Conservation (phyloP, 1,140 invertebrate species). For the Pissodes strobi region DNA sequence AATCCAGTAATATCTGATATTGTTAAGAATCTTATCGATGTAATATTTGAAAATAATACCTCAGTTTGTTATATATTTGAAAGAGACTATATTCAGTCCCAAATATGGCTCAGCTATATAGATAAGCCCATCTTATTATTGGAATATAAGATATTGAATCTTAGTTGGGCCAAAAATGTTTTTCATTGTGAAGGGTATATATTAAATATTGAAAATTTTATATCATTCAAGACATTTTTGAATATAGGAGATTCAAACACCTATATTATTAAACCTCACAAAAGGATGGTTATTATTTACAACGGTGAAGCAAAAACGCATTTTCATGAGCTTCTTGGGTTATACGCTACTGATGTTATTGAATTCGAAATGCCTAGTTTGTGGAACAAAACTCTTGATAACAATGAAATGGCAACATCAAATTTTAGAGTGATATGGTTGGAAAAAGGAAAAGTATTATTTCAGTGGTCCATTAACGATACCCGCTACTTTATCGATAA, state of each 20-base stretch:
- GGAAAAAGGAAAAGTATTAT: neutral
- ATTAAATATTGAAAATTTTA: conserved; percentile 2
- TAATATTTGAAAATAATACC: neutral
- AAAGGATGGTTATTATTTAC: conserved; percentile 8
- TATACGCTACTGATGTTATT: conserved; percentile 15
- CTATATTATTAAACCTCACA: neutral
- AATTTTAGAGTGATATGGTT: neutral
- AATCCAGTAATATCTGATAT: neutral
- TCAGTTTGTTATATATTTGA: conserved; percentile 1
- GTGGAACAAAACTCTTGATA: neutral
- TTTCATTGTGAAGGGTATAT: conserved; percentile 8
- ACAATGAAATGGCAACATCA: neutral
- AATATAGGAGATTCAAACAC: neutral
- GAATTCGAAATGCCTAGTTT: neutral
- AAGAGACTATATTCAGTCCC: neutral
- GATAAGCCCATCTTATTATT: neutral
- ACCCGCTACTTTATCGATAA: neutral
- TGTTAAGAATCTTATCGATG: neutral
- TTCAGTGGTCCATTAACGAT: neutral
- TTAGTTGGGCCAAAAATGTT: neutral
- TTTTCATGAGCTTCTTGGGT: neutral
- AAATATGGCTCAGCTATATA: neutral
- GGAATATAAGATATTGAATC: neutral
- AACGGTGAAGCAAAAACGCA: neutral
- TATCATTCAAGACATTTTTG: neutral